Conservation (phyloP, 2,888 invertebrate species). For the Tetheella fluctuosa region DNA sequence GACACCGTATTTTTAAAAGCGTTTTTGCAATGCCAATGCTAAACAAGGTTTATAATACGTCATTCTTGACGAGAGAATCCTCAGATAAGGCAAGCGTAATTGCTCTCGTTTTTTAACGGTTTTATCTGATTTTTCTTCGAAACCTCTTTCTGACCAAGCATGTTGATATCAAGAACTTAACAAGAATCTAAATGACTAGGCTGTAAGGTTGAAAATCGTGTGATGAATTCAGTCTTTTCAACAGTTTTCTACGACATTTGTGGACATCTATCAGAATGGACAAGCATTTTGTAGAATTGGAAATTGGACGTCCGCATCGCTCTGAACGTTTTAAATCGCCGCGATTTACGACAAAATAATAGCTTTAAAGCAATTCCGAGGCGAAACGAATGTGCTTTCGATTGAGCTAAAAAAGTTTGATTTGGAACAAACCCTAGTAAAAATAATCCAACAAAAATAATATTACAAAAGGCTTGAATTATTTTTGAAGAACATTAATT, state of each 20-base stretch:
- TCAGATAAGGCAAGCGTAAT: slow-evolving; percentile 76
- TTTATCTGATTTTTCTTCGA: slow-evolving; percentile 75
- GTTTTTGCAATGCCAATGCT: slow-evolving; percentile 67
- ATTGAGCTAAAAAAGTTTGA: slow-evolving; percentile 27
- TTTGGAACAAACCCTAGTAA: neutral
- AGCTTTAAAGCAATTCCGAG: slow-evolving; percentile 61
- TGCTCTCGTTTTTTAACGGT: slow-evolving; percentile 79
- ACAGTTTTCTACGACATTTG: slow-evolving; percentile 51
- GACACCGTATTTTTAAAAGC: slow-evolving; percentile 38
- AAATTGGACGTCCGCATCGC: slow-evolving; percentile 65
- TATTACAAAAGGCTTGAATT: no score
- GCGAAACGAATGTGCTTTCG: slow-evolving; percentile 50
- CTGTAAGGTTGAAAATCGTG: slow-evolving; percentile 33
- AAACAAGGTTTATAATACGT: slow-evolving; percentile 51
- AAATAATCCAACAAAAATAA: neutral
- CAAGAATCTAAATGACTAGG: slow-evolving; percentile 29
- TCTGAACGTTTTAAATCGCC: slow-evolving; percentile 73
- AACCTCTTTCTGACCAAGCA: slow-evolving; percentile 58
- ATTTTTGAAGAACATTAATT: no score
- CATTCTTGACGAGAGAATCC: slow-evolving; percentile 55
- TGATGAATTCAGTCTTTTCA: slow-evolving; percentile 15
- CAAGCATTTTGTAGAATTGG: slow-evolving; percentile 79
- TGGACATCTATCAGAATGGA: slow-evolving; percentile 78
- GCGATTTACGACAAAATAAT: slow-evolving; percentile 78
- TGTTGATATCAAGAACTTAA: slow-evolving; percentile 25